Percentiles rank a stretch among this genome's conserved stretches.
Conservation (phyloP, 2,113 vertebrate genomes). For the Stomatorhinus ivindoensis region DNA sequence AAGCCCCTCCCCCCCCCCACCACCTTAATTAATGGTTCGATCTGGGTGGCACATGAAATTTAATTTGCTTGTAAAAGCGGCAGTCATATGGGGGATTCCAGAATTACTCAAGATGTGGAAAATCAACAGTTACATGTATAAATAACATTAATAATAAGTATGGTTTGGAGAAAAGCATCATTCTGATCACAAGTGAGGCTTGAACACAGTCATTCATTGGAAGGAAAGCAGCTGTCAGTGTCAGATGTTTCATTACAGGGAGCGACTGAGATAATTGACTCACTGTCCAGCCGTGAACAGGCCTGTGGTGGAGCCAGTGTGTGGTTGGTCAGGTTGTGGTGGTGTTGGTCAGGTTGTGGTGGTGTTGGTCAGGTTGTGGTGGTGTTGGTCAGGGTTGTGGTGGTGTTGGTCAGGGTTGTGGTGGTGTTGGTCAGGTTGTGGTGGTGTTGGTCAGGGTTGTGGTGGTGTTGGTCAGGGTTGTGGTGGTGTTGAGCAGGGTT, state of each 20-base stretch:
- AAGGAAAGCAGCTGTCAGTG: neutral
- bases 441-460: too few relatives aligned
- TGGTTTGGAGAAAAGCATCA: neutral
- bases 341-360: neutral
- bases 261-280: neutral
- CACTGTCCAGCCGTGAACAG: neutral
- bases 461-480: too few relatives aligned
- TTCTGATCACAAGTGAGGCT: neutral
- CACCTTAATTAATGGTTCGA: neutral
- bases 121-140: neutral
- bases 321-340: neutral
- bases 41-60: neutral
- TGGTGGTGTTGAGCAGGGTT: neutral
- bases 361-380: neutral
- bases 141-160: neutral
- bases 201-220: neutral
- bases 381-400: neutral
- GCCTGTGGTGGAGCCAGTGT: neutral
- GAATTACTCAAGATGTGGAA: neutral
- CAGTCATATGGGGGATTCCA: neutral
- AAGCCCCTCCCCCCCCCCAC: conserved; percentile 39
- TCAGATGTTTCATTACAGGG: neutral
- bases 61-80: neutral
- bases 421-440: too few relatives aligned
- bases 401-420: neutral